Conservation (phyloP, 2,113 vertebrate genomes). For the Erythrocercus mccallii region DNA sequence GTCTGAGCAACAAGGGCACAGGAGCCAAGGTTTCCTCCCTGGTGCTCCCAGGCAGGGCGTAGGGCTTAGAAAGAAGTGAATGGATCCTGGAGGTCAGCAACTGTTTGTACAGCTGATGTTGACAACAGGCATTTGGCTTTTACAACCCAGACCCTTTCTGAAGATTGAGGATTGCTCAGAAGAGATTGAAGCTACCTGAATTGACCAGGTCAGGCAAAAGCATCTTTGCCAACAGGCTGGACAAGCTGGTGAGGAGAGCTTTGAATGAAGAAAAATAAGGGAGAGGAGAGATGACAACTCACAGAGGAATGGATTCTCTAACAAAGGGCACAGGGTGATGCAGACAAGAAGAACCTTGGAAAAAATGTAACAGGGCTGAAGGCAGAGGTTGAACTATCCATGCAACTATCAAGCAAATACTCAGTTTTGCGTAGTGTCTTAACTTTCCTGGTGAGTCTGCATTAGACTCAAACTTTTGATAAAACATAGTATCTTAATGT, state of each 20-base stretch:
- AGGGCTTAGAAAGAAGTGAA: neutral
- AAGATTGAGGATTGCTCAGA: neutral
- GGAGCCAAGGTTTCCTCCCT: neutral
- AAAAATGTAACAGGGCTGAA: neutral
- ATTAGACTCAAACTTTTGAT: neutral
- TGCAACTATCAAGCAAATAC: neutral
- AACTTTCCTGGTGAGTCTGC: neutral
- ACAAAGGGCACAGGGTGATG: neutral
- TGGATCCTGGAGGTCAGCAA: neutral
- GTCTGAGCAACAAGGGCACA: neutral
- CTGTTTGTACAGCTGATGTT: neutral
- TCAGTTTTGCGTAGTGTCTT: neutral
- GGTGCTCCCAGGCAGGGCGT: accelerated
- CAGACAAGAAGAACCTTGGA: neutral
- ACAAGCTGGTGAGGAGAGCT: neutral
- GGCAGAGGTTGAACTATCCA: neutral
- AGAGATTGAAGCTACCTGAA: neutral
- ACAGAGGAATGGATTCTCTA: neutral
- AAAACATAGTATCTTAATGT: neutral
- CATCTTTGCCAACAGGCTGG: neutral
- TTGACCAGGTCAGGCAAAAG: neutral
- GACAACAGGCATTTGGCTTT: neutral
- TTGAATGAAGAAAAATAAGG: neutral
- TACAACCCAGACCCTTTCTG: neutral
- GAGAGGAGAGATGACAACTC: neutral